Evolutionary conservation across 2,113 vertebrate genomes (phyloP).

Genomic region (Cephalopholis sonnerati): DNA sequence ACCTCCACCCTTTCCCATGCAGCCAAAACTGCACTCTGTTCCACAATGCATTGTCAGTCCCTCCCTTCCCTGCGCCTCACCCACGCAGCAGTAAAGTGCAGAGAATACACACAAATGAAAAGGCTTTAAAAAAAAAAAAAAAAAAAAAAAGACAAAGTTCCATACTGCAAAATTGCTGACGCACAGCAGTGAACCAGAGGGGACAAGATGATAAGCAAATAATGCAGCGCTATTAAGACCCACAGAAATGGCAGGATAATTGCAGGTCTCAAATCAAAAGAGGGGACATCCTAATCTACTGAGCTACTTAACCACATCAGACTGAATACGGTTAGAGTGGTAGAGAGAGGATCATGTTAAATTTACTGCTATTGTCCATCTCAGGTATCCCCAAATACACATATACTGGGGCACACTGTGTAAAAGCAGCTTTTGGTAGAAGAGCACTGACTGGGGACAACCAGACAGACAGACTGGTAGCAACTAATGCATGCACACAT

Average conservation of each 20-base stretch:
- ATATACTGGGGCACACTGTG: slow-evolving; percentile 44
- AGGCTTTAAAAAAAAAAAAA: slow-evolving; percentile 38
- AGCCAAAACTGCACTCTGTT: slow-evolving; percentile 66
- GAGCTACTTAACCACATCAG: slow-evolving; percentile 54
- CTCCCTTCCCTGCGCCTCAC: slow-evolving; percentile 75
- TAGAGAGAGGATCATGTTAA: slow-evolving; percentile 21
- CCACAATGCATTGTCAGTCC: slow-evolving; percentile 80
- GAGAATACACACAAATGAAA: slow-evolving; percentile 81
- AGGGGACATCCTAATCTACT: slow-evolving; percentile 30
- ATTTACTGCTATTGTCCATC: slow-evolving; percentile 58
- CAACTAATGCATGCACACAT: slow-evolving; percentile 27
- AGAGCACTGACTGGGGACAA: slow-evolving; percentile 75
- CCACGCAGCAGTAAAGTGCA: slow-evolving; percentile 88
- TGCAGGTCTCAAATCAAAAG: slow-evolving; percentile 52
- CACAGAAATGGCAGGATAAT: slow-evolving; percentile 70
- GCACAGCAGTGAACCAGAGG: slow-evolving; percentile 62
- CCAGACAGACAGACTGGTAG: slow-evolving; percentile 38
- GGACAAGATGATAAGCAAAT: slow-evolving; percentile 49
- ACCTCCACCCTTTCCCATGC: slow-evolving; percentile 53
- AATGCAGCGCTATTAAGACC: slow-evolving; percentile 56
- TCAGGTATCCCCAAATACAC: slow-evolving; percentile 44
- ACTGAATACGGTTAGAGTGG: slow-evolving; percentile 31
- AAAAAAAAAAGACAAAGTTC: slow-evolving; percentile 54
- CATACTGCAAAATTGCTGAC: slow-evolving; percentile 65
- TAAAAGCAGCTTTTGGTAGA: slow-evolving; percentile 81